Conservation (phyloP, 2,888 invertebrate genomes). For the Dicycla oo region DNA sequence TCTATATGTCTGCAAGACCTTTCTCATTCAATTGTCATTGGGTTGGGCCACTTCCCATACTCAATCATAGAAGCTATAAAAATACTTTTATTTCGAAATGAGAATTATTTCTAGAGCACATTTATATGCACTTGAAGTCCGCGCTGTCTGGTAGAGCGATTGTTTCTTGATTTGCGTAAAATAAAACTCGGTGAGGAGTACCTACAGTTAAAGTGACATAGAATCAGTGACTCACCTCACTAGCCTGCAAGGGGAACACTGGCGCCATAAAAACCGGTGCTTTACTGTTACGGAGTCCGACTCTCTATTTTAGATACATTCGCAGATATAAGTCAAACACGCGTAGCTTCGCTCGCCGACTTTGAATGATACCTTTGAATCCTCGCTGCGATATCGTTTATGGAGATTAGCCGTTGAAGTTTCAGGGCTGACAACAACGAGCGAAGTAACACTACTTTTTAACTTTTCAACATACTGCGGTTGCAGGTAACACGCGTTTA, state of each 20-base stretch:
- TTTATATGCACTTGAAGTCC: conserved; percentile 48
- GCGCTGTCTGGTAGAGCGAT: conserved; percentile 33
- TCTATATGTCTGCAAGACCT: conserved; percentile 45
- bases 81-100: conserved; percentile 34
- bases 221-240: conserved; percentile 67
- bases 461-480: conserved; percentile 21
- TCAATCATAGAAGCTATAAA: conserved; percentile 53
- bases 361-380: conserved; percentile 78
- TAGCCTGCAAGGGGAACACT: conserved; percentile 49
- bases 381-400: conserved; percentile 70
- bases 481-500: conserved; percentile 27
- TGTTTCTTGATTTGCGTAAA: conserved; percentile 62
- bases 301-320: conserved; percentile 70
- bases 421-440: conserved; percentile 70
- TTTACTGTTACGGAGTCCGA: conserved; percentile 64
- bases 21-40: conserved; percentile 61
- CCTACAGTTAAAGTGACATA: conserved; percentile 72
- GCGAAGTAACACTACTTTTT: neutral
- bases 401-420: conserved; percentile 70
- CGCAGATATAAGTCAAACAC: conserved; percentile 67
- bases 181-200: conserved; percentile 68
- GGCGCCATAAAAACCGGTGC: conserved; percentile 66
- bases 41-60: conserved; percentile 58
- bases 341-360: conserved; percentile 67
- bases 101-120: conserved; percentile 35